These are phyloP conservation scores for Caenorhabditis sp. DNA, from an alignment of 2,888 invertebrate species.

Conservation along the genomic window DNA sequence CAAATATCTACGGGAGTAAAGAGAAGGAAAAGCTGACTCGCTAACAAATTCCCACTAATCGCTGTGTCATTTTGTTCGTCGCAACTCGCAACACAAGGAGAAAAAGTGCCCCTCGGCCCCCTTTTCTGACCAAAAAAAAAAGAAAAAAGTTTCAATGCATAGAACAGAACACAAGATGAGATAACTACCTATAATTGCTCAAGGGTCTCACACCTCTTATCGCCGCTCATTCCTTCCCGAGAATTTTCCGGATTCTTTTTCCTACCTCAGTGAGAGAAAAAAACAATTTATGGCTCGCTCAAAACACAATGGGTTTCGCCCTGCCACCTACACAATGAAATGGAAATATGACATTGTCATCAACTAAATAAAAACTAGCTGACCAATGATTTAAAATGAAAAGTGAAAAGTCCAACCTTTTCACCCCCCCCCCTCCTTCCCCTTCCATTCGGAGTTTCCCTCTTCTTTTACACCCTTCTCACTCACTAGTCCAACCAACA, in stretches of 20 bases:
- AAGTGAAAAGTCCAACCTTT: slow-evolving; percentile 9
- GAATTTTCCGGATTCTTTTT: slow-evolving; percentile 11
- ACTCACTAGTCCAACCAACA: not conserved
- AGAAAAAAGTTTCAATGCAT: slow-evolving; percentile 45
- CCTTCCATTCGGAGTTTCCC: too few species aligned
- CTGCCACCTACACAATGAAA: not conserved
- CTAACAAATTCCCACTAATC: slow-evolving; percentile 50
- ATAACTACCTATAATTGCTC: slow-evolving; percentile 56
- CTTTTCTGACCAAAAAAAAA: too few species aligned
- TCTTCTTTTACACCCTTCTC: too few species aligned
- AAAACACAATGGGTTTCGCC: too few species aligned
- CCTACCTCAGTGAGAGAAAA: not conserved
- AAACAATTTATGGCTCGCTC: too few species aligned
- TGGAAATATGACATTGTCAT: not conserved
- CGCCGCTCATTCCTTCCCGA: slow-evolving; percentile 4
- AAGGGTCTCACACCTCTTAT: slow-evolving; percentile 9
- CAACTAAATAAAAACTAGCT: too few species aligned
- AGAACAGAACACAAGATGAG: slow-evolving; percentile 62
- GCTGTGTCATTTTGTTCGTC: slow-evolving; percentile 49
- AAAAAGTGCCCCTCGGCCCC: not conserved
- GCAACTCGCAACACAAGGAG: slow-evolving; percentile 3
- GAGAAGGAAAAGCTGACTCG: slow-evolving; percentile 20
- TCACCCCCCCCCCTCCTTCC: not conserved
- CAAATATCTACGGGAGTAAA: too few species aligned
- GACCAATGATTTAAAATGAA: slow-evolving; percentile 9